Base-by-base conservation (phyloP, 2,797 vertebrate species). In the Gymnodraco acuticeps region DNA sequence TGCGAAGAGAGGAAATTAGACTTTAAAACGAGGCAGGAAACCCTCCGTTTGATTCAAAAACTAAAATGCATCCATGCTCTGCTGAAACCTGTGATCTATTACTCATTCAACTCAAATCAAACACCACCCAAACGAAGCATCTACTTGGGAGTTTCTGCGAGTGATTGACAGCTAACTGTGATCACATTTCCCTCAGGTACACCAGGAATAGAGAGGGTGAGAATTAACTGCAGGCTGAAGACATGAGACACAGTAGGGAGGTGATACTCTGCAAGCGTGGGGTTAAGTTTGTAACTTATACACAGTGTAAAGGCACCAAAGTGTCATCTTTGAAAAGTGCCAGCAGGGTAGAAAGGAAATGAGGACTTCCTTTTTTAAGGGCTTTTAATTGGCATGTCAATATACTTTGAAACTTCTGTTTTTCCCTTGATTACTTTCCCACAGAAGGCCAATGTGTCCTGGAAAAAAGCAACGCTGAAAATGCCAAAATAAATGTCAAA, bases 151-250 rank as follows among this genome's bases (percentile, higher is more conserved):
- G 52, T 73, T 42, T 54, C 42, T 64, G 58, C 12, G 50, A 47
- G 15, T 53, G 56, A 60, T 1, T 8, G 47, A 80, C 50, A 27
- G 63, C 27, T 14, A 33, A 27, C 4, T 27, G 62, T 70, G 63
- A 65, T 70, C 78, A 70, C 82, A 83, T 90, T 83, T 88, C 84
- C 33, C 41, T 73, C 64, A 77, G 73, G 70, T 83, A 48, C n/a
- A 66, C 58, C 64, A 68, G 70, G 31, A 59, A 72, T 64, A 64
- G 62, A 72, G 45, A 38, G 55, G 60, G 80, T 67, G 78, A 79
- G 83, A 81, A 73, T 67, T 53, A 72, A 71, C 48, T 56, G 47
- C 62, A 47, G 55, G 51, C 46, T 48, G 23, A 55, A 51, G 42
- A 50, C 54, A 79, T 46, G 63, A 72, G 59, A 72, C 75, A 60